Evolutionary conservation across 1,140 invertebrate species (phyloP), one percentile per base, ranked within the genome.

Genomic region (Babylonia areolata): DNA sequence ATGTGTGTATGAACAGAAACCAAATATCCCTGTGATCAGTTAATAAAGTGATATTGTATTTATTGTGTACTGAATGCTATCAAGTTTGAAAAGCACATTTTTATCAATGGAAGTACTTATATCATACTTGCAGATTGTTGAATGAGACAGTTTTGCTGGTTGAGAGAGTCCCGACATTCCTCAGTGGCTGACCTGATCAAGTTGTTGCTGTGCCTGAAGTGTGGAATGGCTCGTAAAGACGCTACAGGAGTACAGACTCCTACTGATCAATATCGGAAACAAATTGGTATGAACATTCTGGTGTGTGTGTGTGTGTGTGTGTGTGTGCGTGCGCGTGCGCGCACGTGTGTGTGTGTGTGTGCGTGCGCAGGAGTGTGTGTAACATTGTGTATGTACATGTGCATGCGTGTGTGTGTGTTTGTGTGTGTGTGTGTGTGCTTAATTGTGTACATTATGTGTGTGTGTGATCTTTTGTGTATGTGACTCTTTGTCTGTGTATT

Each of bases 321-420:
- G 58, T 64, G 58, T 64, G 58, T 64, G 58, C 23, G 58, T 64
- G 58, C 23, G 58, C 23, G 58, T 64, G 58, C 20, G 28, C 23
- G 58, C 23, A 20, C 3, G 58, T 23, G 9, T 64, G 9, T 64
- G 58, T 64, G 58, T 28, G 28, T 64, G 58, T 23, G 58, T 64
- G 58, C 23, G 58, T 64, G 58, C 23, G 58, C 23, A 20, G 3
- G 9, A 12, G 9, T 64, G 58, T 64, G 58, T 64, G 58, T 64
- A 20, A 12, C 9, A 12, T 6, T 64, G 58, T 64, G 58, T 64
- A 20, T 64, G 58, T 64, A 20, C 23, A 20, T 64, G 58, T 23
- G 9, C 23, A 3, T 64, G 71, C 35, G 71, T 73, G 71, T 73
- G 31, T 73, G 71, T 73, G 71, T 73, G 71, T 73, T n/a, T 64